phyloP scores from a whole-genome alignment of 2,113 vertebrate genomes.

The Noctilio leporinus region DNA sequence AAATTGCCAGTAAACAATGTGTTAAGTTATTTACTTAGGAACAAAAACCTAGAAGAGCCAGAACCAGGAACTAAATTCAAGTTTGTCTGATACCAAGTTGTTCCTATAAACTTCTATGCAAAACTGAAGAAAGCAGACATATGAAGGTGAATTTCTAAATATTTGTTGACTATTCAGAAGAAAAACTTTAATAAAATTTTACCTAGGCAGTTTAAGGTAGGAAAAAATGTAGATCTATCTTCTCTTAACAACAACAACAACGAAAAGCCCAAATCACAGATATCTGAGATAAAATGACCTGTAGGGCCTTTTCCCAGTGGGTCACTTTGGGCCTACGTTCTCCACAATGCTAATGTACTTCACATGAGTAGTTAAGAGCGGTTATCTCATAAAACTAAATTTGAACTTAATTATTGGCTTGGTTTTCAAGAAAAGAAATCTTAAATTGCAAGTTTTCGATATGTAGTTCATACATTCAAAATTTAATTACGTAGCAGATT shows the following conservation, averaged over 20 bases:
- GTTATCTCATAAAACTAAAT: background rate
- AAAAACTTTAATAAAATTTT: background rate
- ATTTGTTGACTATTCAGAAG: background rate
- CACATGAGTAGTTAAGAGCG: background rate
- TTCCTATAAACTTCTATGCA: background rate
- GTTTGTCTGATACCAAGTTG: background rate
- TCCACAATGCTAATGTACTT: background rate
- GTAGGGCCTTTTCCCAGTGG: background rate
- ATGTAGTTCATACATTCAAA: background rate
- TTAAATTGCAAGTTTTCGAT: background rate
- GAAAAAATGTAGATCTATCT: background rate
- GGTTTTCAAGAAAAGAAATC: slow-evolving; percentile 9
- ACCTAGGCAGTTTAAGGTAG: background rate
- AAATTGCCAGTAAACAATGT: no score
- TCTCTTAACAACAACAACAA: background rate
- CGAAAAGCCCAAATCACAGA: background rate
- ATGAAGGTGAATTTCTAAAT: background rate
- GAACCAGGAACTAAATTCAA: background rate
- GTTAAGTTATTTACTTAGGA: slow-evolving; percentile 3
- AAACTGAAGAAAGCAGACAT: background rate
- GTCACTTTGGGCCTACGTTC: background rate
- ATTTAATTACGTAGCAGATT: background rate
- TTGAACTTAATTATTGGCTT: background rate
- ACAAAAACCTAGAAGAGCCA: background rate
- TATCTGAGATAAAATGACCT: background rate